Percentiles rank a stretch among this genome's conserved stretches.
Conservation (phyloP, 2,888 invertebrate species). For the Polydrusus tereticollis region DNA sequence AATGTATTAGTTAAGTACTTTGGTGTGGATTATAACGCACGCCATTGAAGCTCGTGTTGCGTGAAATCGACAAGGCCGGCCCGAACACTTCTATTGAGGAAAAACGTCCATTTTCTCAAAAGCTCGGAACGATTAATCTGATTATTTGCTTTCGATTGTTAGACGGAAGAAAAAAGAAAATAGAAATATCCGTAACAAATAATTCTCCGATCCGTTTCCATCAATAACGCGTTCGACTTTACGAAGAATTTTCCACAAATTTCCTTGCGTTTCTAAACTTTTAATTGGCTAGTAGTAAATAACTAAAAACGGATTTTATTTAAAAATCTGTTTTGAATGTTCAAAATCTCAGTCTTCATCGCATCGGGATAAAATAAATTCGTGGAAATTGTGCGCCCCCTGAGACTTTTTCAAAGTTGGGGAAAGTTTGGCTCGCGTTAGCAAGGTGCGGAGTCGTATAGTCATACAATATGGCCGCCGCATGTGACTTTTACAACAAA, state of each 20-base stretch:
- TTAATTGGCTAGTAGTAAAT: too few relatives aligned
- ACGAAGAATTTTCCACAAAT: background rate
- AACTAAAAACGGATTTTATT: background rate
- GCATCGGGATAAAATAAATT: background rate
- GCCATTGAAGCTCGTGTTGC: slow-evolving; percentile 4
- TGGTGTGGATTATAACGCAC: background rate
- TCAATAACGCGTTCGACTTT: slow-evolving; percentile 30
- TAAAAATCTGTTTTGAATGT: background rate
- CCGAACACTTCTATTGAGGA: background rate
- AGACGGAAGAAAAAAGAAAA: slow-evolving; percentile 26
- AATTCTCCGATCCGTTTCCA: slow-evolving; percentile 34
- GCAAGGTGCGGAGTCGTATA: slow-evolving; percentile 31
- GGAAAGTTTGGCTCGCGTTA: slow-evolving; percentile 30
- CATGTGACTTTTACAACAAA: slow-evolving; percentile 38
- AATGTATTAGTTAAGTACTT: too few relatives aligned
- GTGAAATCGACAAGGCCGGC: slow-evolving; percentile 7
- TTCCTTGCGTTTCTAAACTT: too few relatives aligned
- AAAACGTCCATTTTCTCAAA: slow-evolving; percentile 18
- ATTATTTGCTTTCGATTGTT: slow-evolving; percentile 40
- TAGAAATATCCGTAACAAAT: slow-evolving; percentile 42
- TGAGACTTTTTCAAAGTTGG: slow-evolving; percentile 18
- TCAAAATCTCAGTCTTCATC: background rate
- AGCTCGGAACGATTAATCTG: slow-evolving; percentile 35
- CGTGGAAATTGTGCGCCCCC: background rate
- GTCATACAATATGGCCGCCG: slow-evolving; percentile 32